These are phyloP conservation scores for Gobio occitaniae DNA, from an alignment of 2,797 vertebrate genomes.

Conservation along the genomic window DNA sequence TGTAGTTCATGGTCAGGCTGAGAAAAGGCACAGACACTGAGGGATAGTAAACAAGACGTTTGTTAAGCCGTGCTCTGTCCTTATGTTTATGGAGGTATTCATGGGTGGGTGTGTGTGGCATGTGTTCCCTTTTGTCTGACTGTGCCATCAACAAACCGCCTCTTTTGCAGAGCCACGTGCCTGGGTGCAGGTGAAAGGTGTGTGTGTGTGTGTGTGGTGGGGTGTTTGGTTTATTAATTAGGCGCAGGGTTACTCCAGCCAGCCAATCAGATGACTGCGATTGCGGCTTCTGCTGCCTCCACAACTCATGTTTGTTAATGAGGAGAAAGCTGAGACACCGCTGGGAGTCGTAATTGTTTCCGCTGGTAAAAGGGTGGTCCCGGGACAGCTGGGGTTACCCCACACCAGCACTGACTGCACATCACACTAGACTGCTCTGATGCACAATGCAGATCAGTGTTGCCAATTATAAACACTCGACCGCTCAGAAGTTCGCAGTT, in stretches of 20 bases:
- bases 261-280: conserved; percentile 10
- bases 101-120: conserved; percentile 22
- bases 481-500: not conserved
- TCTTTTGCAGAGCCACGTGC: conserved; percentile 28
- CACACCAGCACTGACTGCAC: not conserved
- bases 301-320: conserved; percentile 61
- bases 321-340: conserved; percentile 54
- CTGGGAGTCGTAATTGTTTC: conserved; percentile 58
- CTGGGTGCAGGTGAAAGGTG: conserved; percentile 23
- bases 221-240: conserved; percentile 51
- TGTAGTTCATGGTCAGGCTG: not conserved
- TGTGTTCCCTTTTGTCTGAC: conserved; percentile 28
- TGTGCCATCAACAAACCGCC: conserved; percentile 14
- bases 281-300: conserved; percentile 34
- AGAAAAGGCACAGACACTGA: not conserved
- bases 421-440: conserved; percentile 24
- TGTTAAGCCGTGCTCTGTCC: conserved; percentile 26
- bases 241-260: conserved; percentile 54
- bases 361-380: conserved; percentile 56
- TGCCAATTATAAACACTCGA: not conserved
- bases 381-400: conserved; percentile 54
- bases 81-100: conserved; percentile 22
- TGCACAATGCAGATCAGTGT: not conserved
- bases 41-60: not conserved
- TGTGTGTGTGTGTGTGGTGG: conserved; percentile 27